phyloP scores from a whole-genome alignment of 2,113 vertebrate species.

The Corythoichthys haematopterus region DNA sequence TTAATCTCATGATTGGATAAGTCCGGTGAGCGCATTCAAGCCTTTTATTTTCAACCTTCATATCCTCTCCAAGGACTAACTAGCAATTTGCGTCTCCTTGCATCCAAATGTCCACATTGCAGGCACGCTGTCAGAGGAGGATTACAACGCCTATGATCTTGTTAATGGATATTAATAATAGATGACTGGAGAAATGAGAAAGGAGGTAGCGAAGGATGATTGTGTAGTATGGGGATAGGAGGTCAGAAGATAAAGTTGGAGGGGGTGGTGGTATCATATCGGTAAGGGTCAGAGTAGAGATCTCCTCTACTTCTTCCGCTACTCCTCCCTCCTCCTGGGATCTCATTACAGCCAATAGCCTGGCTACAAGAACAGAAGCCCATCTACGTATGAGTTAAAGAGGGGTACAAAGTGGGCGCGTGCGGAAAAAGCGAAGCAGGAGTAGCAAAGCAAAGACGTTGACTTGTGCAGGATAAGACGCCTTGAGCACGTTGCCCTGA shows the following conservation, averaged over 20 bases:
- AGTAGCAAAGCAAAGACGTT: slow-evolving; percentile 4
- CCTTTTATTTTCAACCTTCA: slow-evolving; percentile 8
- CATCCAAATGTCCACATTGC: slow-evolving; percentile 24
- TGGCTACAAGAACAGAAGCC: slow-evolving; percentile 31
- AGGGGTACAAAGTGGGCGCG: slow-evolving; percentile 18
- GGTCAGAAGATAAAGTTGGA: slow-evolving; percentile 6
- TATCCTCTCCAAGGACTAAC: slow-evolving; percentile 11
- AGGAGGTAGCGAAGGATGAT: slow-evolving; percentile 3
- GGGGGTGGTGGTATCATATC: slow-evolving; percentile 18
- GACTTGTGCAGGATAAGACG: slow-evolving; percentile 35
- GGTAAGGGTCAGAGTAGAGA: slow-evolving; percentile 36
- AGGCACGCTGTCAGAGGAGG: slow-evolving; percentile 30
- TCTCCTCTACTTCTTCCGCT: slow-evolving; percentile 19
- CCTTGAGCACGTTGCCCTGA: slow-evolving; percentile 33
- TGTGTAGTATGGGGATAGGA: slow-evolving; percentile 5
- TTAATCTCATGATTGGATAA: background rate
- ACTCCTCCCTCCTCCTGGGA: slow-evolving; percentile 55
- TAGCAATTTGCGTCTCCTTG: slow-evolving; percentile 6
- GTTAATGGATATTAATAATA: slow-evolving; percentile 54
- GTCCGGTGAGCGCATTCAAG: background rate
- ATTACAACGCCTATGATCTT: slow-evolving; percentile 50
- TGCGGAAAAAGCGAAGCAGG: slow-evolving; percentile 6
- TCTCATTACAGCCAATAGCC: slow-evolving; percentile 62
- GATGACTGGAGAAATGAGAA: slow-evolving; percentile 37
- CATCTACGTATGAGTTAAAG: slow-evolving; percentile 32